These are phyloP conservation scores for Poecilus cupreus DNA, from an alignment of 2,888 invertebrate species.

Conservation along the genomic window DNA sequence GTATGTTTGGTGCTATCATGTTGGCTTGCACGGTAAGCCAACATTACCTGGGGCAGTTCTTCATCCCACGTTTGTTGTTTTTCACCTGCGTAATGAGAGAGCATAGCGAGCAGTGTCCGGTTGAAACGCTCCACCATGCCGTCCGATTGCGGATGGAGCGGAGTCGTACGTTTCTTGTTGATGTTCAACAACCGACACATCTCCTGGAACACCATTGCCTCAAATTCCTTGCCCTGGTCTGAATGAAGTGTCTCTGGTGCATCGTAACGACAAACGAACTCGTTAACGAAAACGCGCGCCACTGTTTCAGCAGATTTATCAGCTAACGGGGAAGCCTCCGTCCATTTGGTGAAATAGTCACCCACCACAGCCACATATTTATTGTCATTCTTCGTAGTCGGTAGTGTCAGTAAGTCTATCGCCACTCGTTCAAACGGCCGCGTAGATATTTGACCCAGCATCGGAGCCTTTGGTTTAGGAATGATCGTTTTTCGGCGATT, in stretches of 20 bases:
- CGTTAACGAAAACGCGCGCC: conserved; percentile 60
- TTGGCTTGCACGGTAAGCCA: conserved; percentile 35
- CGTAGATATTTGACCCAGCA: background rate
- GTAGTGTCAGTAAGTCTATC: conserved; percentile 29
- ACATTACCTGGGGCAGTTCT: conserved; percentile 1
- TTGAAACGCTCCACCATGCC: conserved; percentile 62
- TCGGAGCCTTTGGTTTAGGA: background rate
- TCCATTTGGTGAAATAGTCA: conserved; percentile 61
- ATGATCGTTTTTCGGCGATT: background rate
- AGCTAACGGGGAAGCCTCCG: too few species aligned
- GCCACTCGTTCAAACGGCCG: conserved; percentile 20
- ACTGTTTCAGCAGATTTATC: conserved; percentile 65
- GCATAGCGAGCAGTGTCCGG: conserved; percentile 56
- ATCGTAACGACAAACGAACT: conserved; percentile 60
- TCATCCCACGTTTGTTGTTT: conserved; percentile 24
- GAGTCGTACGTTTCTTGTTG: conserved; percentile 61
- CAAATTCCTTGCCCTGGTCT: conserved; percentile 63
- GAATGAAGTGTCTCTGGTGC: conserved; percentile 57
- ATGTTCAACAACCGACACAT: conserved; percentile 58
- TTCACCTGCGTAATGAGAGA: conserved; percentile 24
- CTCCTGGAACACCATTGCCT: conserved; percentile 61
- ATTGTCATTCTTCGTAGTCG: background rate
- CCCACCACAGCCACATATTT: conserved; percentile 9
- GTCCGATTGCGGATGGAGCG: conserved; percentile 63
- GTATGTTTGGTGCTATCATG: conserved; percentile 34